Evolutionary conservation across 2,888 invertebrate genomes (phyloP).

Genomic region (Scelioninae gen. 1): DNA sequence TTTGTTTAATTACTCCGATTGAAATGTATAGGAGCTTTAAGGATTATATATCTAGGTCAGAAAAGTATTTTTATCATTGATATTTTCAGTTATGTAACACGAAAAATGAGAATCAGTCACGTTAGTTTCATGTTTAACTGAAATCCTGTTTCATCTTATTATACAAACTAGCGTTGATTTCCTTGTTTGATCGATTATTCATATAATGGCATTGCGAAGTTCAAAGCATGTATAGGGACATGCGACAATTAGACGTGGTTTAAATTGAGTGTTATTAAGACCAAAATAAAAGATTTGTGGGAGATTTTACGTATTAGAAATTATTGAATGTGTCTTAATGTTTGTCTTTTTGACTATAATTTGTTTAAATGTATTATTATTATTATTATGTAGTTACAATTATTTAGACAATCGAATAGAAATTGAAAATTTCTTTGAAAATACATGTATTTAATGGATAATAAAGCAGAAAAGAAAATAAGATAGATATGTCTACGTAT

Average conservation of each 20-base stretch:
- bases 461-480: background rate
- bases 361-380: too few relatives aligned
- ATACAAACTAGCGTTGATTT: constrained; percentile 32
- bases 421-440: background rate
- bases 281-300: too few relatives aligned
- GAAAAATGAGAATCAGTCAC: constrained; percentile 63
- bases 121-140: constrained; percentile 35
- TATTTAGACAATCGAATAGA: too few relatives aligned
- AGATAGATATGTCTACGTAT: background rate
- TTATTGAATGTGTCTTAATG: too few relatives aligned
- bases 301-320: too few relatives aligned
- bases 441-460: background rate
- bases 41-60: constrained; percentile 13
- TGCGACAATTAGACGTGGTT: too few relatives aligned
- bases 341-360: too few relatives aligned
- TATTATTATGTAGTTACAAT: too few relatives aligned
- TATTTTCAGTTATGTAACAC: constrained; percentile 40
- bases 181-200: constrained; percentile 62
- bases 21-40: constrained; percentile 2
- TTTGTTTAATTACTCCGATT: background rate
- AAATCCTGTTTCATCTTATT: constrained; percentile 30
- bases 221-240: background rate
- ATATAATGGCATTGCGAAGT: background rate
- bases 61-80: constrained; percentile 37
- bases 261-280: too few relatives aligned